Evolutionary conservation across 2,113 vertebrate genomes (phyloP).

Genomic region (Myotis davidii): DNA sequence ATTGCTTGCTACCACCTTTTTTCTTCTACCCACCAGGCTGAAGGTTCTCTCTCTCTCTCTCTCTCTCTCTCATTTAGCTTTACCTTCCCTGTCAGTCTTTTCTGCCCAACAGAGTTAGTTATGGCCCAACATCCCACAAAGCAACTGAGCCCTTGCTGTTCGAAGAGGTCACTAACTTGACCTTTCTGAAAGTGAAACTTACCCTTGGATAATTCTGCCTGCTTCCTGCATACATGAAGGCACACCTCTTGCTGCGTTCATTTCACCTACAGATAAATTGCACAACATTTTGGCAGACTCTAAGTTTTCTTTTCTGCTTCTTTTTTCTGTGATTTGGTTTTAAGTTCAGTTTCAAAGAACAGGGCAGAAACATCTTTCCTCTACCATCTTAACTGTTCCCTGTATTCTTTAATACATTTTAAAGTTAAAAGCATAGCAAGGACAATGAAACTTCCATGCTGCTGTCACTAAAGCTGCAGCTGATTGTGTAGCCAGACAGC

Average conservation of each 20-base stretch:
- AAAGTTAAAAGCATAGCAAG: conserved; percentile 48
- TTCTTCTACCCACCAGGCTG: background rate
- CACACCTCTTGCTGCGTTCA: background rate
- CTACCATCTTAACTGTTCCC: conserved; percentile 21
- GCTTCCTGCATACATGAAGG: background rate
- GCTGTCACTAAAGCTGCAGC: background rate
- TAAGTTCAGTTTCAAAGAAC: conserved; percentile 47
- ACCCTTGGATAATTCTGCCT: background rate
- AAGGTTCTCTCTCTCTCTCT: background rate
- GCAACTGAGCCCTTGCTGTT: background rate
- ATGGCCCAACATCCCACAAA: background rate
- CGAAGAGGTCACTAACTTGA: background rate
- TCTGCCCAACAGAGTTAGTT: background rate
- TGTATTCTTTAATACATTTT: background rate
- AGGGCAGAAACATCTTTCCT: background rate
- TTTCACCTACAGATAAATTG: background rate
- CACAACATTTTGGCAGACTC: background rate
- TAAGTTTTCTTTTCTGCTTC: conserved; percentile 24
- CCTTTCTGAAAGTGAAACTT: background rate
- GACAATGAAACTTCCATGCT: background rate
- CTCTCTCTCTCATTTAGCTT: background rate
- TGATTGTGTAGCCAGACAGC: background rate
- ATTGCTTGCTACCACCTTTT: background rate
- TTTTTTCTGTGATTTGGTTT: conserved; percentile 49
- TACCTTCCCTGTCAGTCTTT: background rate